Evolutionary conservation across 2,797 vertebrate species (phyloP), one percentile per base, ranked within the genome.

Genomic region (Geotrypetes seraphini): DNA sequence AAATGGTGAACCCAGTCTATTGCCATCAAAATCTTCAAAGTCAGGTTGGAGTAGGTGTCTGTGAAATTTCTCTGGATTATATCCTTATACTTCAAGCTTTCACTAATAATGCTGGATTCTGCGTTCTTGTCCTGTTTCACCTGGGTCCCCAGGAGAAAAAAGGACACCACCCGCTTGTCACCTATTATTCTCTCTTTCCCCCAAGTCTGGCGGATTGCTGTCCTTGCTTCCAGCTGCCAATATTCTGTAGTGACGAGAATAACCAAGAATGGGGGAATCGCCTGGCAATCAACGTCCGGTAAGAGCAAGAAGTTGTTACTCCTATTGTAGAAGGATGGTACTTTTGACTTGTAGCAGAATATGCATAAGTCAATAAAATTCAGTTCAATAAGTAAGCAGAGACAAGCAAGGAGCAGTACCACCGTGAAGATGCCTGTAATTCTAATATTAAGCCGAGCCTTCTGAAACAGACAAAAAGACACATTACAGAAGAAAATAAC

Each of bases 1-100:
- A 65, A 71, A 24, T 16, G 40, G 33, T 73, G 57, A 4, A 81
- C 8, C 83, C 83, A 85, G 23, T 85, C 66, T 0, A 85, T 36
- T 1, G 78, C 81, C 75, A 75, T 71, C 61, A 85, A 50, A 22
- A 77, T 83, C 56, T 85, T 85, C n/a, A 81, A 44, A 4, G 79
- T 85, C 58, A 85, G 15, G 19, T 82, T 85, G 50, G 60, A 55
- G 1, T 85, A 85, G 0, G 36, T 33, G 4, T 84, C 82, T 1
- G 24, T 15, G 2, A 85, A 85, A 45, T 72, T 50, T 47, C 79
- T 81, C 40, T 84, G 82, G 46, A 85, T 82, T 12, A 85, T 60
- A 10, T 85, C 82, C 1, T 26, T 15, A 13, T 78, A 45, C 2
- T 16, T 38, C 15, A 22, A 43, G 38, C 37, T 40, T 40, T 84